A percentile compares a stretch with the other conserved stretches of the same genome.
Conservation (phyloP, 2,888 invertebrate species). For the Lasius fuliginosus region DNA sequence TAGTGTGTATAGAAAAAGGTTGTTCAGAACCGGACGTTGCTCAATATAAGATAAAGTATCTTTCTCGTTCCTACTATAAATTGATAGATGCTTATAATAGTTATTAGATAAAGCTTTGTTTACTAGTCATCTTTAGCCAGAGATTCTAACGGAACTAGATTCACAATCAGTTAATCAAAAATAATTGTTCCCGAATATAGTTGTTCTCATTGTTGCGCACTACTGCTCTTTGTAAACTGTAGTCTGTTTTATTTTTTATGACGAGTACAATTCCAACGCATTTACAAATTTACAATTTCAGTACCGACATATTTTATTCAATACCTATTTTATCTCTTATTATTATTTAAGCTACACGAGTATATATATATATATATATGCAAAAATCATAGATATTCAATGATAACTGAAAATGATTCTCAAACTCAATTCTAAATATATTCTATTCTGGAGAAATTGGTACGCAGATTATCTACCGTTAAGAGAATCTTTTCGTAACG, state of each 20-base stretch:
- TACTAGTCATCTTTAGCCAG: background rate
- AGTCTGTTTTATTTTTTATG: background rate
- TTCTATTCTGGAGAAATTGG: background rate
- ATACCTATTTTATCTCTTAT: background rate
- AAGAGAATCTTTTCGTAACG: slow-evolving; percentile 43
- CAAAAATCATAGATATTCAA: too few relatives aligned
- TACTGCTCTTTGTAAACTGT: background rate
- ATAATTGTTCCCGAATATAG: background rate
- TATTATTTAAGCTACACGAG: background rate
- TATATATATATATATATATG: too few relatives aligned
- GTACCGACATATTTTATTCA: too few relatives aligned
- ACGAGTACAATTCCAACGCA: background rate
- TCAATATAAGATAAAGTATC: background rate
- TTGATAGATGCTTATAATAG: background rate
- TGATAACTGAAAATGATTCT: background rate
- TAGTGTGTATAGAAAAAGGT: background rate
- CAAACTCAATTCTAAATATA: background rate
- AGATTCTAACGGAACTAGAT: background rate
- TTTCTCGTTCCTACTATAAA: background rate
- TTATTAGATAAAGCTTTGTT: background rate
- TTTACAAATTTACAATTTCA: background rate
- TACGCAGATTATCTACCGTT: slow-evolving; percentile 54
- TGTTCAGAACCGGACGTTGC: background rate
- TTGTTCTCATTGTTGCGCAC: background rate
- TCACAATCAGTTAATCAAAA: background rate